Percentiles rank a stretch among this genome's conserved stretches.
Conservation (phyloP, 2,888 invertebrate species). For the Griposia aprilina region DNA sequence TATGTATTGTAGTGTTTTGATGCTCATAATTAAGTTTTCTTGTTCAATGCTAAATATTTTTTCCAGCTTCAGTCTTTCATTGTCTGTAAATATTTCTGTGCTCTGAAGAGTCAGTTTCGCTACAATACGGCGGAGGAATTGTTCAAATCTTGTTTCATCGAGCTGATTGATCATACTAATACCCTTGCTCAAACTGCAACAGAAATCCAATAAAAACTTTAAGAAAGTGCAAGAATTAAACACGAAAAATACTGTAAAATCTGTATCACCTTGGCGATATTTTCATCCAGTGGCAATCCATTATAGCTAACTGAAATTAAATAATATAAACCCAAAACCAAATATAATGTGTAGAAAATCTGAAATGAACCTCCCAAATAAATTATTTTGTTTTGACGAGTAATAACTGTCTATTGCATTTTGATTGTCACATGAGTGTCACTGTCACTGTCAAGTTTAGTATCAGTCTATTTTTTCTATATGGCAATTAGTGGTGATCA, state of each 20-base stretch:
- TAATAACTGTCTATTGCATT: not conserved
- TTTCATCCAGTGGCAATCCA: slow-evolving; percentile 82
- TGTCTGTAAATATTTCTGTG: slow-evolving; percentile 83
- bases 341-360: not conserved
- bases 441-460: not conserved
- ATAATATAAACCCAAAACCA: not conserved
- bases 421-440: not conserved
- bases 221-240: not conserved
- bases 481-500: not conserved
- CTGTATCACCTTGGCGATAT: slow-evolving; percentile 75
- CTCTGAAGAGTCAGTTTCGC: slow-evolving; percentile 80
- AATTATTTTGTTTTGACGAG: slow-evolving; percentile 5
- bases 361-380: not conserved
- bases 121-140: slow-evolving; percentile 83
- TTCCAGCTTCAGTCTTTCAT: slow-evolving; percentile 81
- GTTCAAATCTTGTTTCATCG: slow-evolving; percentile 84
- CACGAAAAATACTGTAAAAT: not conserved
- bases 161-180: slow-evolving; percentile 79
- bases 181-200: slow-evolving; percentile 83
- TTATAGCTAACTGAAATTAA: slow-evolving; percentile 50
- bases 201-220: slow-evolving; percentile 27
- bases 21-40: slow-evolving; percentile 77
- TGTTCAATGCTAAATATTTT: slow-evolving; percentile 82
- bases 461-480: not conserved
- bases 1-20: slow-evolving; percentile 83